Evolutionary conservation across 2,888 invertebrate genomes (phyloP), one percentile per base, ranked within the genome.

Genomic region (Tetrapedia diversipes): DNA sequence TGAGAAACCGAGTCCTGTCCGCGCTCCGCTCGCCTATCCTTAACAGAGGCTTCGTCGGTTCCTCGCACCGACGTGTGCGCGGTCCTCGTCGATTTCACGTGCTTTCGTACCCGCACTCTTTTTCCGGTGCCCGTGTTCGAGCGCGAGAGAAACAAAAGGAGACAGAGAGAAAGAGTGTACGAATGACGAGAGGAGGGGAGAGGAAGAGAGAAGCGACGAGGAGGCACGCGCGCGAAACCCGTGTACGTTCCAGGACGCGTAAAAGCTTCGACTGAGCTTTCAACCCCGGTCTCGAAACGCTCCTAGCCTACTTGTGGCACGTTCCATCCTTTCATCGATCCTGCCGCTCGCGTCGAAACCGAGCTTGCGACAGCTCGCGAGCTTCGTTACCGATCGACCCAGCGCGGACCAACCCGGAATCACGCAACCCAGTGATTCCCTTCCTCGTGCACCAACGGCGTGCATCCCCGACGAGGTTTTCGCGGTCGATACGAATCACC

Each of bases 261-360:
- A 84, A 85, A 86, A 90, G 85, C 89, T 86, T 82, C 87, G 86
- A 91, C 91, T 91, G 90, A 90, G 86, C 87, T 90, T 89, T 87
- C 89, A 80, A 86, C 87, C 85, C 87, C 85, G 81, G 83, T 65
- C 77, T 74, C 80, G 80, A 66, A 75, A 74, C 75, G 75, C 74
- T 83, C 72, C 73, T 76, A 73, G 69, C 64, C 59, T 76, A 77
- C 73, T 82, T 51, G 63, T 57, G 68, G 75, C 77, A 64, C 73
- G 76, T 70, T 79, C 56, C 72, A 56, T 79, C 70, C 66, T 68
- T 68, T 60, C 64, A 83, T 83, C 83, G 83, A 83, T 83, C 70
- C 77, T 71, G 68, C 8, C 49, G 66, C 49, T 47, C 57, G 60
- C 45, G 60, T 32, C 72, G 53, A 51, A 54, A 81, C 47, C 74